Evolutionary conservation across 2,113 vertebrate species (phyloP).

Genomic region (Bos javanicus): DNA sequence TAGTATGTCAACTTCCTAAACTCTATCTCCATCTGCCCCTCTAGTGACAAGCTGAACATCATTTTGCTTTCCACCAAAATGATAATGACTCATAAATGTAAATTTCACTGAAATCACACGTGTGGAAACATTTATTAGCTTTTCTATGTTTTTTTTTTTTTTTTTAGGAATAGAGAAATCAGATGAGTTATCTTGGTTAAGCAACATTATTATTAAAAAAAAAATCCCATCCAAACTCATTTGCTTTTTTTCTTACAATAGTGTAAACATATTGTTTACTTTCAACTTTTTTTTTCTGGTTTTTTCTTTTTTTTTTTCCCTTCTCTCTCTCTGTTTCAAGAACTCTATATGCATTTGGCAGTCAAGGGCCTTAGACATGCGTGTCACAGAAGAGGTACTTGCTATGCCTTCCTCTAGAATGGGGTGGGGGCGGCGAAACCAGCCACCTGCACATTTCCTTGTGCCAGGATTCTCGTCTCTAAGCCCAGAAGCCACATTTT

Average conservation of each 20-base stretch:
- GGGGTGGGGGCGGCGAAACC: not conserved
- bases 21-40: slow-evolving; percentile 77
- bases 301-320: not conserved
- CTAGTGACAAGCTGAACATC: slow-evolving; percentile 77
- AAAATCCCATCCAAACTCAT: not conserved
- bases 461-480: not conserved
- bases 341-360: not conserved
- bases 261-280: not conserved
- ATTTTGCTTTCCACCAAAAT: slow-evolving; percentile 78
- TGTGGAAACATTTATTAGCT: slow-evolving; percentile 60
- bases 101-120: slow-evolving; percentile 74
- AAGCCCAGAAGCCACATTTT: not conserved
- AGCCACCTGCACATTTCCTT: not conserved
- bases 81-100: slow-evolving; percentile 79
- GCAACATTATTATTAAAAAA: not conserved
- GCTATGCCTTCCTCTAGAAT: not conserved
- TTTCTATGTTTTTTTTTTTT: not conserved
- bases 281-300: not conserved
- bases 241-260: not conserved
- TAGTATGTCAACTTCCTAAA: slow-evolving; percentile 74
- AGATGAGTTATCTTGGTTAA: slow-evolving; percentile 10
- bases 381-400: not conserved
- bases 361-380: not conserved
- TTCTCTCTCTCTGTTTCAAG: not conserved
- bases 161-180: not conserved